Evolutionary conservation across 2,888 invertebrate genomes (phyloP).

Genomic region (Elmis aenea): DNA sequence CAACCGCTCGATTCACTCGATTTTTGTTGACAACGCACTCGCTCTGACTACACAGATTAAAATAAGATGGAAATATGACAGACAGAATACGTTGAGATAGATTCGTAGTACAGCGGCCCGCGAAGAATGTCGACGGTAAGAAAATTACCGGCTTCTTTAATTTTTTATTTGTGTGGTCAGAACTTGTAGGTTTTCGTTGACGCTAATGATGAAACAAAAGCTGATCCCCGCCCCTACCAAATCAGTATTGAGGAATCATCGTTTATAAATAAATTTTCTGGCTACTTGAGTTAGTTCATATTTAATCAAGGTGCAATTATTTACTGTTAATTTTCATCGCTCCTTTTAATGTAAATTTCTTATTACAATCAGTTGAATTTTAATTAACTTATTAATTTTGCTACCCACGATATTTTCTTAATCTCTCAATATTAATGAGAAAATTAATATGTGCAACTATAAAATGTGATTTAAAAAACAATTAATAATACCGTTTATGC

Average conservation of each 20-base stretch:
- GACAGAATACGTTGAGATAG: not conserved
- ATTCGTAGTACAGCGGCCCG: constrained; percentile 5
- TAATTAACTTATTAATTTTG: no score
- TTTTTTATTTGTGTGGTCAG: constrained; percentile 22
- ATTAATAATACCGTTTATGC: no score
- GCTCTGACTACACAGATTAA: not conserved
- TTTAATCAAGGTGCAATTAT: no score
- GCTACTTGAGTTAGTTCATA: no score
- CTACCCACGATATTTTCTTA: no score
- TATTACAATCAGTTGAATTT: no score
- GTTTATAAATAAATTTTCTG: no score
- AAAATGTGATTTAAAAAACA: no score
- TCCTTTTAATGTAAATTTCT: no score
- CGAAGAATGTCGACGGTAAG: constrained; percentile 22
- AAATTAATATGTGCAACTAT: no score
- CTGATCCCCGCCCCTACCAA: constrained; percentile 16
- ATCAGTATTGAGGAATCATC: not conserved
- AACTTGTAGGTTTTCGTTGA: constrained; percentile 23
- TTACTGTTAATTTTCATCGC: no score
- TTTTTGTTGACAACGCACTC: constrained; percentile 5
- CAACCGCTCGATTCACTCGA: constrained; percentile 1
- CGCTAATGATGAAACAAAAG: constrained; percentile 27
- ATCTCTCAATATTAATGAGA: no score
- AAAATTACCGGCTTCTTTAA: constrained; percentile 19
- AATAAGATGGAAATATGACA: constrained; percentile 13